Evolutionary conservation across 1,140 invertebrate genomes (phyloP), one percentile per base, ranked within the genome.

Genomic region (Luehdorfia chinensis): DNA sequence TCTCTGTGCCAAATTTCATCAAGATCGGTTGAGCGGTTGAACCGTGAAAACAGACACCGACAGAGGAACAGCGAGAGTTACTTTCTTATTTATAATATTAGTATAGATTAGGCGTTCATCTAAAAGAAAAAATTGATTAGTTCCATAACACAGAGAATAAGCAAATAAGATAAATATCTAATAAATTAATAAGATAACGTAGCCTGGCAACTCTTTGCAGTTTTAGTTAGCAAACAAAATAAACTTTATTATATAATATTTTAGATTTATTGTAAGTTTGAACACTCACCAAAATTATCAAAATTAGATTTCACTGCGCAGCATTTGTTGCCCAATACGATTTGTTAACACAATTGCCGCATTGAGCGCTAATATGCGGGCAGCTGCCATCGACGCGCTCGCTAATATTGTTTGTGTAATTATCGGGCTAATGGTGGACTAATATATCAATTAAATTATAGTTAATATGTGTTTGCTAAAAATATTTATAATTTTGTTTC

Each of bases 341-440:
- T 43, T 43, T 43, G 39, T 43, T 43, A 30, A 43, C 27, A 43
- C 13, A 43, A 43, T 43, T 43, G 39, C 39, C 13, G 39, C 39
- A 28, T 28, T 14, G 39, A 14, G 25, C 39, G 39, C 14, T 43
- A 43, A 43, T 43, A 14, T 43, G 39, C 39, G 25, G 25, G 13
- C 39, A 34, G 27, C 27, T 43, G 39, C 14, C 27, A 43, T 43
- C 14, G 39, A 43, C 39, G 39, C 14, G 8, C 9, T 7, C 13
- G 39, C 27, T 43, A 43, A 43, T 43, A 27, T 43, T 43, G 27
- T 43, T 43, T 43, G 39, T 43, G 27, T 28, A 43, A 43, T 43
- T 43, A 43, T 43, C 39, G 21, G 9, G 6, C 25, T 28, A 43
- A 43, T 43, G 14, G 39, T n/a, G 39, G 39, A 4, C 14, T 43